Percentiles rank a stretch among this genome's conserved stretches.
phyloP scores from a whole-genome alignment of 2,797 vertebrate species.

The Girardinus metallicus region DNA sequence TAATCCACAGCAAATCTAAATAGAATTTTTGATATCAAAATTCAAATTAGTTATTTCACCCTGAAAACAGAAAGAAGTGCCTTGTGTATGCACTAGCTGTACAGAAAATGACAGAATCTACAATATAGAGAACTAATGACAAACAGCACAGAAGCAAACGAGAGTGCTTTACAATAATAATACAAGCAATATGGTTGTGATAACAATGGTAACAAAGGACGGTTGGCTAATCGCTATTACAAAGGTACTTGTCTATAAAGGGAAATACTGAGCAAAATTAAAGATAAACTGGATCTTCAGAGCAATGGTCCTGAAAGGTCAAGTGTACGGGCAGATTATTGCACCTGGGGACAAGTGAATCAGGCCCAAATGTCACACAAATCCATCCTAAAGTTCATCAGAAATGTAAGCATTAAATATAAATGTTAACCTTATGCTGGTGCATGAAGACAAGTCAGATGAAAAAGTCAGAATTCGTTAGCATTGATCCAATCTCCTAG shows the following conservation, averaged over 20 bases:
- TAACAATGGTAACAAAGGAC: not conserved
- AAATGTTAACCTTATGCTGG: constrained; percentile 17
- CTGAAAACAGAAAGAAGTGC: not conserved
- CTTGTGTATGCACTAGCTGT: not conserved
- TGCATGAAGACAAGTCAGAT: constrained; percentile 7
- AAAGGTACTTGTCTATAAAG: not conserved
- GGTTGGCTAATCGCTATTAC: not conserved
- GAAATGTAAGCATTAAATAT: constrained; percentile 7
- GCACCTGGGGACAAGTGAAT: not conserved
- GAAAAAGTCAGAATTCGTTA: constrained; percentile 9
- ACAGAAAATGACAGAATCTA: not conserved
- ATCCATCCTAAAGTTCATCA: constrained; percentile 7
- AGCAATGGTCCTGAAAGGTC: constrained; percentile 6
- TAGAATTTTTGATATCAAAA: not conserved
- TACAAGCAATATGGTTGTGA: not conserved
- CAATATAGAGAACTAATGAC: not conserved
- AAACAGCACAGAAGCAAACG: not conserved
- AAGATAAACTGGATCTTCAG: not conserved
- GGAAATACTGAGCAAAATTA: not conserved
- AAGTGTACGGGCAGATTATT: constrained; percentile 1
- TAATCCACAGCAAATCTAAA: not conserved
- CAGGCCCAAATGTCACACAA: constrained; percentile 13
- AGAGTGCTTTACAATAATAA: not conserved
- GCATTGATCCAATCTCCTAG: not conserved
- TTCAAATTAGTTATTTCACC: not conserved